Evolutionary conservation across 2,113 vertebrate genomes (phyloP).

Genomic region (Protomyctophum bolini): DNA sequence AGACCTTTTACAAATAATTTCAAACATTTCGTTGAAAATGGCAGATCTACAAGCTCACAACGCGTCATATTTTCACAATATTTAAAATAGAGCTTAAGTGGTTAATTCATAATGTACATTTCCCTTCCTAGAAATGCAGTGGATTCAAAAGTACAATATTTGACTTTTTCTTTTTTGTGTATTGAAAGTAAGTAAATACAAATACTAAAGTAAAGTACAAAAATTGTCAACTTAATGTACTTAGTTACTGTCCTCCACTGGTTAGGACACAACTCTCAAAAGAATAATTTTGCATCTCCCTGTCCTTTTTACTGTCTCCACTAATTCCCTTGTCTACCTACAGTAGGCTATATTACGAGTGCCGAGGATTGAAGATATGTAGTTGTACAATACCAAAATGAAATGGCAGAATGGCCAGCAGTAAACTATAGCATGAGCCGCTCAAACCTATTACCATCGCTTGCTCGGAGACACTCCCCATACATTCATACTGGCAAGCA

Average conservation of each 20-base stretch:
- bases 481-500: constrained; percentile 62
- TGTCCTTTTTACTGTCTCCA: constrained; percentile 26
- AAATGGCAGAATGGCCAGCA: constrained; percentile 38
- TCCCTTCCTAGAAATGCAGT: too few relatives aligned
- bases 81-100: too few relatives aligned
- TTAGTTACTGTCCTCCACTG: constrained; percentile 8
- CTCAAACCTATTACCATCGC: constrained; percentile 64
- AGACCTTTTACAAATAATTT: too few relatives aligned
- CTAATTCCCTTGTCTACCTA: constrained; percentile 38
- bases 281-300: constrained; percentile 55
- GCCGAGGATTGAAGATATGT: constrained; percentile 40
- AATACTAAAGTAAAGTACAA: too few relatives aligned
- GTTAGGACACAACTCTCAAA: constrained; percentile 57
- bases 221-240: too few relatives aligned
- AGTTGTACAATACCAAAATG: constrained; percentile 46
- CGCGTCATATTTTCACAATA: too few relatives aligned
- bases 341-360: constrained; percentile 53
- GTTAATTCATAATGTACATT: too few relatives aligned
- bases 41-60: too few relatives aligned
- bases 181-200: too few relatives aligned
- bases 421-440: constrained; percentile 51
- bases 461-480: constrained; percentile 63
- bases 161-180: too few relatives aligned
- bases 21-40: too few relatives aligned
- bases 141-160: too few relatives aligned